phyloP scores from a whole-genome alignment of 2,888 invertebrate species.

The Rhabditoides inermis region DNA sequence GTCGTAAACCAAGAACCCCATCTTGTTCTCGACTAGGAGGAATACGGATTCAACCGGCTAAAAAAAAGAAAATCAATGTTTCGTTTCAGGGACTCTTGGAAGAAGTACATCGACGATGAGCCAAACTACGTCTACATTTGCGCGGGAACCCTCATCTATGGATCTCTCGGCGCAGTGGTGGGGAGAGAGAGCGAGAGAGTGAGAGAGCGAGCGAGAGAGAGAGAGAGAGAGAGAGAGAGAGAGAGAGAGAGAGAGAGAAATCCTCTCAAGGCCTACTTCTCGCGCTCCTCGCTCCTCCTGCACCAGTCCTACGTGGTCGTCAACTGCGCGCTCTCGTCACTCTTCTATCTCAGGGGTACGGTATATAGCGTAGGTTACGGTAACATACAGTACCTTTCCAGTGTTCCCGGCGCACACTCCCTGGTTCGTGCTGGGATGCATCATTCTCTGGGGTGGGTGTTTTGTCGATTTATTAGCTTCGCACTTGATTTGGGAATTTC shows the following conservation, averaged over 20 bases:
- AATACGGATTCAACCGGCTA: no score
- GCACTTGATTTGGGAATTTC: slow-evolving; percentile 1
- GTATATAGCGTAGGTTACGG: neutral
- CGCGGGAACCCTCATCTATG: slow-evolving; percentile 8
- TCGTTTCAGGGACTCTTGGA: neutral
- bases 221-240: slow-evolving; percentile 1
- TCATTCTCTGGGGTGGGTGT: slow-evolving; percentile 38
- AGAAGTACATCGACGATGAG: slow-evolving; percentile 7
- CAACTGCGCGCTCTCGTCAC: slow-evolving; percentile 38
- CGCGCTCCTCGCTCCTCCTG: slow-evolving; percentile 12
- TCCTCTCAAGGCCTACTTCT: slow-evolving; percentile 20
- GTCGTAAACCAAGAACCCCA: no score
- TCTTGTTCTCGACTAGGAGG: no score
- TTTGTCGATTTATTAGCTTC: no score
- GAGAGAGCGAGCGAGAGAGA: neutral
- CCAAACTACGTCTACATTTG: no score
- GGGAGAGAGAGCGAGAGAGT: neutral
- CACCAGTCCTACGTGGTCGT: slow-evolving; percentile 35
- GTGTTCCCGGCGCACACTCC: slow-evolving; percentile 33
- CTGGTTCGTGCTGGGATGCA: slow-evolving; percentile 32
- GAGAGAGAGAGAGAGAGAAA: neutral
- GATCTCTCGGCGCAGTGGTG: slow-evolving; percentile 1
- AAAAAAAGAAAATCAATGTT: no score
- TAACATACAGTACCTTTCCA: neutral
- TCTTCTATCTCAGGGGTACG: slow-evolving; percentile 24